phyloP scores from a whole-genome alignment of 2,797 vertebrate genomes.

The Nannoperca obscura region DNA sequence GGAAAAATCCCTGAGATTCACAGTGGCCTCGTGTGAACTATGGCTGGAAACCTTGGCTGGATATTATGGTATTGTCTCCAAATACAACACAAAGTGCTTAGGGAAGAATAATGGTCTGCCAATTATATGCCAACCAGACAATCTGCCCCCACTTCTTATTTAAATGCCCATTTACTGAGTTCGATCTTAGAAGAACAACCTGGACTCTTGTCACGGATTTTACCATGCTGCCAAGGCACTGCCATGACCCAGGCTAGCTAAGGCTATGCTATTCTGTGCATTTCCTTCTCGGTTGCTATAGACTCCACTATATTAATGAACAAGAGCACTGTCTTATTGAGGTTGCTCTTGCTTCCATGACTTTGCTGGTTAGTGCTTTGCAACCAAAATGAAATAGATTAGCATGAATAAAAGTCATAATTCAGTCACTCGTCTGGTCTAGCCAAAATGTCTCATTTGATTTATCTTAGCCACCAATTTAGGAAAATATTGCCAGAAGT shows the following conservation, averaged over 20 bases:
- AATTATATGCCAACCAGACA: not conserved
- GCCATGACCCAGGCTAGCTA: not conserved
- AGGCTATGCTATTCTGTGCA: not conserved
- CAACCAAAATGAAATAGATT: not conserved
- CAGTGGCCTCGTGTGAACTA: slow-evolving; percentile 42
- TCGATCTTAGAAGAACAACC: too few relatives aligned
- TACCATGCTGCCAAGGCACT: not conserved
- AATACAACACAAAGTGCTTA: slow-evolving; percentile 10
- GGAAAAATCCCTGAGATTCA: slow-evolving; percentile 25
- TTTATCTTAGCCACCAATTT: not conserved
- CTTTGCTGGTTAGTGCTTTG: not conserved
- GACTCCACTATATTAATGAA: not conserved
- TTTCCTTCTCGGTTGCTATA: not conserved
- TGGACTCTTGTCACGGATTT: not conserved
- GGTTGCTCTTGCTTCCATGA: not conserved
- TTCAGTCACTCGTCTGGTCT: not conserved
- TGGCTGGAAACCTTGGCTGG: slow-evolving; percentile 38
- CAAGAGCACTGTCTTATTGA: not conserved
- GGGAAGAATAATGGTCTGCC: slow-evolving; percentile 14
- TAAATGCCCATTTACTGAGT: not conserved
- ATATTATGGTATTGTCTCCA: slow-evolving; percentile 12
- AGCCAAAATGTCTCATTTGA: not conserved
- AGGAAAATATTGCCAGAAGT: not conserved
- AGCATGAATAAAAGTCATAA: not conserved
- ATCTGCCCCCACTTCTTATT: not conserved